Conservation (phyloP, 2,797 vertebrate species). For the Xiphorhynchus erythropygius region DNA sequence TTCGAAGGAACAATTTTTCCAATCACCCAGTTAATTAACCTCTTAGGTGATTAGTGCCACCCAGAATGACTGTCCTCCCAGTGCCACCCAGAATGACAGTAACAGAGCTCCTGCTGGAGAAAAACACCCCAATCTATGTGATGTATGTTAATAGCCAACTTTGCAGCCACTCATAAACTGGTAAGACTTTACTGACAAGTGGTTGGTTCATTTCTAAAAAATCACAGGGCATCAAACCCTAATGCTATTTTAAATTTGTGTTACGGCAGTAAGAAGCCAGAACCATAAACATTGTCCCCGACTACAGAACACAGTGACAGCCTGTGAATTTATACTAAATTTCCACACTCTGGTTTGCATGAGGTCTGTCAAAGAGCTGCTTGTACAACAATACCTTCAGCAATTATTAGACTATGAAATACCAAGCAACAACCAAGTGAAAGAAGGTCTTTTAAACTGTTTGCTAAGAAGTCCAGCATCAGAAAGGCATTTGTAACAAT, state of each 20-base stretch:
- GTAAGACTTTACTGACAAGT: neutral
- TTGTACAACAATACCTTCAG: neutral
- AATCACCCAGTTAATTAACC: neutral
- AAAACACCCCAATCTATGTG: neutral
- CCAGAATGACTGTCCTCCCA: neutral
- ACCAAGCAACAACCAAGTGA: neutral
- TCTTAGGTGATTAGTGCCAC: neutral
- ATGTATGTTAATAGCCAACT: neutral
- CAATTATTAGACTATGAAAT: neutral
- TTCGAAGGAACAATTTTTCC: neutral
- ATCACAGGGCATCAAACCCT: neutral
- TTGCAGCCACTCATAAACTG: neutral
- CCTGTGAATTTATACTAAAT: neutral
- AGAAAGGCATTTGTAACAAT: neutral
- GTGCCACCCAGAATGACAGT: neutral
- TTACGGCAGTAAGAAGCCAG: neutral
- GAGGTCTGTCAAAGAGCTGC: neutral
- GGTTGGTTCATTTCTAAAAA: too few species aligned
- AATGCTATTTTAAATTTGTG: neutral
- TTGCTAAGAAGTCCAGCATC: neutral
- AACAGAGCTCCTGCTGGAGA: neutral
- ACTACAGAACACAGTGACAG: neutral
- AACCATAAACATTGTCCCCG: neutral
- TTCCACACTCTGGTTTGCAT: neutral
- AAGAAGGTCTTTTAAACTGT: neutral